These are phyloP conservation scores for Gambusia yucatana DNA, from an alignment of 2,797 vertebrate genomes.

Conservation along the genomic window DNA sequence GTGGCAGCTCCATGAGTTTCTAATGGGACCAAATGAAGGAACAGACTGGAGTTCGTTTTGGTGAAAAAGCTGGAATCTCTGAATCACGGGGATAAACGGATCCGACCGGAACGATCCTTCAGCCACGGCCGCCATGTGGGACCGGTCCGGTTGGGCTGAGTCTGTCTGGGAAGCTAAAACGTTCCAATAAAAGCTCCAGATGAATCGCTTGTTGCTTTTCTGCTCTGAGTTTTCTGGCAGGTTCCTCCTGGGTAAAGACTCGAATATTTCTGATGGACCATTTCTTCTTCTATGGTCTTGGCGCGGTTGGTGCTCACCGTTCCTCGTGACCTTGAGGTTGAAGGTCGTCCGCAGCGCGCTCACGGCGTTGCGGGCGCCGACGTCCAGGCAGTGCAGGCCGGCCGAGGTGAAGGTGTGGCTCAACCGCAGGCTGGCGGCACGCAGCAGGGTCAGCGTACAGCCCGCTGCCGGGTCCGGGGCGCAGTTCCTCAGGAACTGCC, in stretches of 20 bases:
- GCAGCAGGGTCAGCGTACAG: conserved; percentile 83
- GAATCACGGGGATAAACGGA: background rate
- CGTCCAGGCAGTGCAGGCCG: conserved; percentile 86
- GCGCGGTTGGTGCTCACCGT: conserved; percentile 72
- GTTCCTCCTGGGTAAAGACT: no score
- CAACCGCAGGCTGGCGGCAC: conserved; percentile 80
- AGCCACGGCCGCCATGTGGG: conserved; percentile 40
- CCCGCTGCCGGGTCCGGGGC: conserved; percentile 64
- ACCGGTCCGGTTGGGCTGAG: background rate
- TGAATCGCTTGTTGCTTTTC: background rate
- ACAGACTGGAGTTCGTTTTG: no score
- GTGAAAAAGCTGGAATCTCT: background rate
- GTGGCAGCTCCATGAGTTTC: background rate
- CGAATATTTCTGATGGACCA: no score
- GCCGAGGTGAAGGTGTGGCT: conserved; percentile 82
- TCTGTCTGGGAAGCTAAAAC: background rate
- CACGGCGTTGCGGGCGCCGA: conserved; percentile 83
- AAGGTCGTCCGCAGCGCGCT: conserved; percentile 85
- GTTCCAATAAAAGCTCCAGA: background rate
- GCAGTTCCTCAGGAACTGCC: conserved; percentile 86
- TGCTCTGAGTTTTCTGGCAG: no score
- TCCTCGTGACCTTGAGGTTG: conserved; percentile 80
- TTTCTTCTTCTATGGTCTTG: background rate
- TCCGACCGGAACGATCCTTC: conserved; percentile 41
- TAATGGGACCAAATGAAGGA: background rate